Evolutionary conservation across 2,113 vertebrate species (phyloP), one percentile per base, ranked within the genome.

Genomic region (Podocnemis expansa): DNA sequence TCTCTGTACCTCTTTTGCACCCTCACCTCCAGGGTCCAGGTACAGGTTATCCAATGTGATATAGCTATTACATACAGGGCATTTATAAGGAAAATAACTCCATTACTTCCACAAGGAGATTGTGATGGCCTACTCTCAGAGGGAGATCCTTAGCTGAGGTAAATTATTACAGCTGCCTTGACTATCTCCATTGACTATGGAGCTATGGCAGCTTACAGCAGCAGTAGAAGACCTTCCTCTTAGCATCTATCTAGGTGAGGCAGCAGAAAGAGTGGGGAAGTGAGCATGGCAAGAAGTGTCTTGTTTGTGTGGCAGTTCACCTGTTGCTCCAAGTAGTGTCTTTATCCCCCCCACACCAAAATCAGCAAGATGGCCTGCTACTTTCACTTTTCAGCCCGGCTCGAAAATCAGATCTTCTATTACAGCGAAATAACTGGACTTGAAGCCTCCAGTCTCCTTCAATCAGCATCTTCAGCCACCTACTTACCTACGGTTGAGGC

Each of bases 391-490:
- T 80, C 56, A 78, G 43, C 13, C 87, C 93, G 85, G 84, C 67
- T 96, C 90, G 82, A 90, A 78, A 93, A 91, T 88, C 86, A 83
- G 82, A 85, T 73, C 51, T 93, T 87, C 78, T 56, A 84, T 70
- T 92, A 91, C 79, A 85, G 73, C 80, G 0, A 0, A 91, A 25
- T 2, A 3, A 43, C 47, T 87, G n/a, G 41, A 11, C n/a, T 31
- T 5, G n/a, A 34, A 67, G 43, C 38, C 27, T 34, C 58, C 7
- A 16, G 58, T 63, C 31, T 63, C 31, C 41, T 88, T 63, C 78
- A 3, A 31, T 29, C 67, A 80, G 52, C 19, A 54, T 88, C 17
- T 4, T 25, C 17, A 80, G 21, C 58, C 49, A 80, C 17, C 25
- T 9, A 29, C 70, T 13, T 63, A 29, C 16, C 58, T 63, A 63